phyloP scores from a whole-genome alignment of 2,888 invertebrate genomes.

The Orchestes rusci region DNA sequence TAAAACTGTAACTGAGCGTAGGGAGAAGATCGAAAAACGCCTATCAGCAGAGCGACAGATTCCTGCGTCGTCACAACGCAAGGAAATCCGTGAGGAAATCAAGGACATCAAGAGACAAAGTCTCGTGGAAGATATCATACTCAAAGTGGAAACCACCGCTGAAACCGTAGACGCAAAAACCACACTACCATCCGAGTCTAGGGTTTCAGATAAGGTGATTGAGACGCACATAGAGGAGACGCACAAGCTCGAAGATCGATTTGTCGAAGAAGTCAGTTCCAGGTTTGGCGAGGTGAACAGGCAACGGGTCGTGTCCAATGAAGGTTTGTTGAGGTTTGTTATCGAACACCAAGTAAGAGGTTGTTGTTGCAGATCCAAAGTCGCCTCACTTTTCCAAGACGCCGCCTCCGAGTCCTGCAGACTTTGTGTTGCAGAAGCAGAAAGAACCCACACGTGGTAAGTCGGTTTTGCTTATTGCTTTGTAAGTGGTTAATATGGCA shows the following conservation, averaged over 20 bases:
- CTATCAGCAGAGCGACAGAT: conserved; percentile 61
- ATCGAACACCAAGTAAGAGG: not conserved
- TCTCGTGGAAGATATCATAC: conserved; percentile 47
- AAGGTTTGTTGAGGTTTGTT: not conserved
- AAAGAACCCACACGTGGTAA: conserved; percentile 44
- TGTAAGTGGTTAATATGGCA: conserved; percentile 36
- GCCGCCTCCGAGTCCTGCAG: conserved; percentile 65
- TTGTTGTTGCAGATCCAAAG: conserved; percentile 44
- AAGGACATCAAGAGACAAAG: conserved; percentile 51
- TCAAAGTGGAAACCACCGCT: conserved; percentile 40
- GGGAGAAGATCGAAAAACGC: conserved; percentile 68
- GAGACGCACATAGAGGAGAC: conserved; percentile 36
- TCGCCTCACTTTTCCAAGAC: conserved; percentile 60
- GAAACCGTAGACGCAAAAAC: conserved; percentile 30
- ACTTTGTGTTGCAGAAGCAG: conserved; percentile 46
- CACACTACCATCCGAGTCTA: conserved; percentile 31
- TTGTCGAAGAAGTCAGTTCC: conserved; percentile 45
- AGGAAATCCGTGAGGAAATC: conserved; percentile 67
- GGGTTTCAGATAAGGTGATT: conserved; percentile 27
- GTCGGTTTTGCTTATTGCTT: conserved; percentile 14
- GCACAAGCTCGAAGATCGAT: conserved; percentile 42
- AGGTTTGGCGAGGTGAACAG: conserved; percentile 43
- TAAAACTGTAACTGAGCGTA: conserved; percentile 67
- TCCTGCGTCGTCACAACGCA: conserved; percentile 66
- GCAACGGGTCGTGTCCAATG: not conserved